Evolutionary conservation across 1,140 invertebrate genomes (phyloP).

Genomic region (Musca vetustissima): DNA sequence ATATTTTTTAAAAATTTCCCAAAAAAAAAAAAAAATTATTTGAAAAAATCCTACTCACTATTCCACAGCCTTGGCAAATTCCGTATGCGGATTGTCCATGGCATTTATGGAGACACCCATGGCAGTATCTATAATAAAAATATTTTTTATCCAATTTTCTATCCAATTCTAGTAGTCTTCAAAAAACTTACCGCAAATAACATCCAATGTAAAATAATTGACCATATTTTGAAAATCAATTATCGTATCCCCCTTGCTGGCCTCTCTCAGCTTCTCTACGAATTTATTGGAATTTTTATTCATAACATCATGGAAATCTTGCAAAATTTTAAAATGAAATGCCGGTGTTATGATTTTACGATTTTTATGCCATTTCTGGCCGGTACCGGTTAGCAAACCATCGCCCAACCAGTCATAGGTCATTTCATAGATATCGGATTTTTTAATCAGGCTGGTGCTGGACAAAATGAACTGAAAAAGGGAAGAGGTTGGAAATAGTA

Average conservation of each 20-base stretch:
- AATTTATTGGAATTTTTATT: conserved; percentile 65
- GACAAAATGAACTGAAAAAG: conserved; percentile 22
- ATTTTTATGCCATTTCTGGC: conserved; percentile 29
- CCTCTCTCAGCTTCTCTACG: conserved; percentile 53
- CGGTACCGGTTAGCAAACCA: conserved; percentile 43
- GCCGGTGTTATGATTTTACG: conserved; percentile 67
- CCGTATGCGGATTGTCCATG: conserved; percentile 39
- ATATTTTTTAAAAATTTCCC: neutral
- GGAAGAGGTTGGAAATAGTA: neutral
- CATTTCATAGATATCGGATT: conserved; percentile 41
- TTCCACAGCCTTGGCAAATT: conserved; percentile 46
- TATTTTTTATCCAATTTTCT: conserved; percentile 8
- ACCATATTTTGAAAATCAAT: conserved; percentile 43
- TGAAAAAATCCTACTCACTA: conserved; percentile 35
- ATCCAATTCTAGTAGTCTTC: too few relatives aligned
- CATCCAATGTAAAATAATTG: conserved; percentile 43
- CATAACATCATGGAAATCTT: conserved; percentile 70
- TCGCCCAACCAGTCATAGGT: conserved; percentile 50
- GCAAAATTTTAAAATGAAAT: conserved; percentile 79
- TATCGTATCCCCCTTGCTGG: conserved; percentile 30
- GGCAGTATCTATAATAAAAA: conserved; percentile 35
- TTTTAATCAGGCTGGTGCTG: conserved; percentile 13
- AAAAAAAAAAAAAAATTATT: too few relatives aligned
- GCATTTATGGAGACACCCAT: conserved; percentile 52
- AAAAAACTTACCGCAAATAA: conserved; percentile 37